Conservation (phyloP, 92 coral and sea anemone species). For the Phenganax subtilis region DNA sequence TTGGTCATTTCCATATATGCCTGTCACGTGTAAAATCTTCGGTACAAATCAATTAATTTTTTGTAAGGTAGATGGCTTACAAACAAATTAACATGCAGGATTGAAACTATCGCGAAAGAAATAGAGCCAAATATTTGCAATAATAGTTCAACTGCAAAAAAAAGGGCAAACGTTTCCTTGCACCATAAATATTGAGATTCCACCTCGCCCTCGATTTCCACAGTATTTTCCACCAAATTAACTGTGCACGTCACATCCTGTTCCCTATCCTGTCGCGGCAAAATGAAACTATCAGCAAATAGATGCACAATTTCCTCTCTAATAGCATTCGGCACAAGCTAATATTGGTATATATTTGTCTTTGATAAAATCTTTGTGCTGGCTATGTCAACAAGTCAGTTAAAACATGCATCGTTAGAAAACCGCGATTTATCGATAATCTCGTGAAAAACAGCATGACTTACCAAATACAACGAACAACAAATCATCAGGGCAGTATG, state of each 20-base stretch:
- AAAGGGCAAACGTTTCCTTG: too few relatives aligned
- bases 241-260: not conserved
- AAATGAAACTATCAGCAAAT: not conserved
- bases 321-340: not conserved
- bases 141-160: too few relatives aligned
- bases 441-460: conserved; percentile 2
- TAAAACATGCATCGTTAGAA: not conserved
- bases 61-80: too few relatives aligned
- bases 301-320: not conserved
- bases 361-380: conserved; percentile 2
- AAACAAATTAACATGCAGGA: too few relatives aligned
- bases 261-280: not conserved
- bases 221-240: too few relatives aligned
- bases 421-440: conserved; percentile 4
- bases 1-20: too few relatives aligned
- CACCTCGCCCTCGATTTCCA: too few relatives aligned
- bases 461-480: not conserved
- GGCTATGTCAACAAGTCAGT: conserved; percentile 10
- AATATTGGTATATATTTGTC: not conserved
- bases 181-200: too few relatives aligned
- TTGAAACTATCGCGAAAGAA: too few relatives aligned
- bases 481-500: conserved; percentile 13
- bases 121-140: too few relatives aligned
- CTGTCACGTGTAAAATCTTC: too few relatives aligned
- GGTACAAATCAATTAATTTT: too few relatives aligned